These are phyloP conservation scores for Spilogale gracilis DNA, from an alignment of 2,113 vertebrate genomes.

Conservation along the genomic window DNA sequence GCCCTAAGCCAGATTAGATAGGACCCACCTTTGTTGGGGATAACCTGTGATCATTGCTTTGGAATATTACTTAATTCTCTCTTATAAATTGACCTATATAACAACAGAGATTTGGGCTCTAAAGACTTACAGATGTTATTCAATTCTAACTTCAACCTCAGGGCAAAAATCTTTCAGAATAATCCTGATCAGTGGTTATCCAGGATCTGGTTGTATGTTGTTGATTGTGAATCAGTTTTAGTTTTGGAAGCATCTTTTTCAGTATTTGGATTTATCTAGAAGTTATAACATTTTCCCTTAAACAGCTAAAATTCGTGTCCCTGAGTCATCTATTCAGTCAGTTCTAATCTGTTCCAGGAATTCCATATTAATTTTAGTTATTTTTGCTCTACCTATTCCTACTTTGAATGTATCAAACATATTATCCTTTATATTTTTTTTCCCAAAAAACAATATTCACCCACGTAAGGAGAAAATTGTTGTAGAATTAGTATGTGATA, in stretches of 20 bases:
- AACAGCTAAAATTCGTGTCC: neutral
- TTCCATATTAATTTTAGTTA: neutral
- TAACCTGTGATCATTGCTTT: neutral
- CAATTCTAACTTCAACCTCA: neutral
- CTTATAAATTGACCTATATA: neutral
- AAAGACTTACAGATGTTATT: neutral
- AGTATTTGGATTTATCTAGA: neutral
- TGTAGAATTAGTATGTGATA: neutral
- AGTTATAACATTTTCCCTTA: neutral
- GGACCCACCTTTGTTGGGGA: neutral
- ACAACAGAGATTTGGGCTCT: neutral
- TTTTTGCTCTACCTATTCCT: neutral
- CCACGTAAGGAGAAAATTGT: neutral
- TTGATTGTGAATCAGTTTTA: neutral
- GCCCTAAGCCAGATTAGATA: neutral
- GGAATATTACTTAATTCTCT: neutral
- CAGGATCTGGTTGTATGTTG: neutral
- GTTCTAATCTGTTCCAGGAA: neutral
- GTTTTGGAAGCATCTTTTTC: neutral
- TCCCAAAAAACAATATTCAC: neutral
- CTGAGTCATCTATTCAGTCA: neutral
- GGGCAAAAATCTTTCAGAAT: neutral
- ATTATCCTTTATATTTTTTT: neutral
- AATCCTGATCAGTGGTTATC: neutral
- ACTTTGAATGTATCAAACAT: neutral